Evolutionary conservation across 1,140 invertebrate species (phyloP).

Genomic region (Teleogryllus occipitalis): DNA sequence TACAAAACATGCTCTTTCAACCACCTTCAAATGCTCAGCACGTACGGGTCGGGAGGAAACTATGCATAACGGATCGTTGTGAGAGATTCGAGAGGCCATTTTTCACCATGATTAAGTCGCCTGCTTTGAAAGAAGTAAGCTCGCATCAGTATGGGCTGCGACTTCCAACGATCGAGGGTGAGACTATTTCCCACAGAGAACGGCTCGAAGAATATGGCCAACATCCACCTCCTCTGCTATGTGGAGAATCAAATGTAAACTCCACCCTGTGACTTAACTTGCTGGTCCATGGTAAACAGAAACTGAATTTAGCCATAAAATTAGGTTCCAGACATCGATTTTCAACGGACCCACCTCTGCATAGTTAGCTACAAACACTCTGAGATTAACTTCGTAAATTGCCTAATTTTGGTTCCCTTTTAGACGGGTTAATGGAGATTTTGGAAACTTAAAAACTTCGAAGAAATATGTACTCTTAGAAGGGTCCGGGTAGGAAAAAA

Average conservation of each 20-base stretch:
- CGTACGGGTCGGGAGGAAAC: not conserved
- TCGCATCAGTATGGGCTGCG: not conserved
- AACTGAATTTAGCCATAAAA: not conserved
- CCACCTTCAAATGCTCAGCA: not conserved
- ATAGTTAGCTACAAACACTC: not conserved
- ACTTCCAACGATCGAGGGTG: too few relatives aligned
- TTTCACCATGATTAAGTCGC: not conserved
- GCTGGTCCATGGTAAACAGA: not conserved
- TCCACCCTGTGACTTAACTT: not conserved
- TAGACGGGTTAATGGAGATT: not conserved
- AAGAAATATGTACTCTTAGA: not conserved
- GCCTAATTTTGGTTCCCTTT: not conserved
- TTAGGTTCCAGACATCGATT: constrained; percentile 4
- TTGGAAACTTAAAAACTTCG: not conserved
- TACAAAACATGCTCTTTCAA: too few relatives aligned
- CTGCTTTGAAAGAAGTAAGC: not conserved
- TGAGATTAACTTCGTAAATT: not conserved
- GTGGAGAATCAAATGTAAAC: not conserved
- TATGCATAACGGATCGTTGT: not conserved
- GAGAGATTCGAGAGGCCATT: not conserved
- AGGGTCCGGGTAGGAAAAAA: not conserved
- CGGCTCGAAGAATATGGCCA: too few relatives aligned
- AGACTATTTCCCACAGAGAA: too few relatives aligned
- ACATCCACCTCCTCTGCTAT: not conserved
- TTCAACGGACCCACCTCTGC: not conserved